phyloP scores from a whole-genome alignment of 1,140 invertebrate genomes.

The Papilio aristodemus region DNA sequence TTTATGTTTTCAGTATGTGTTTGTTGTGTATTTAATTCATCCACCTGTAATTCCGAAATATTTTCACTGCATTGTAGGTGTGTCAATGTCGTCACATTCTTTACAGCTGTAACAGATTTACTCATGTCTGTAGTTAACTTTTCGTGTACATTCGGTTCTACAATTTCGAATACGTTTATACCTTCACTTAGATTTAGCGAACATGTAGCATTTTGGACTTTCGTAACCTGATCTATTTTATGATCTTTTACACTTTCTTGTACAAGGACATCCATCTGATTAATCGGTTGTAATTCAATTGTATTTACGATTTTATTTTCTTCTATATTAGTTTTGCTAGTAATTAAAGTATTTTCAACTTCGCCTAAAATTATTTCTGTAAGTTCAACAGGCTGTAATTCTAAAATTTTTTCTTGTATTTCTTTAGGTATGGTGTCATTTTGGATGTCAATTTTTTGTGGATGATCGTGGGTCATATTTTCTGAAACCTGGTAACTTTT shows the following conservation, averaged over 20 bases:
- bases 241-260: conserved; percentile 56
- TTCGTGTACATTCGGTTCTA: conserved; percentile 44
- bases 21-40: conserved; percentile 47
- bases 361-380: conserved; percentile 55
- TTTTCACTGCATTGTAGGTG: conserved; percentile 67
- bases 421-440: conserved; percentile 37
- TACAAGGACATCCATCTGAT: conserved; percentile 50
- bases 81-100: conserved; percentile 52
- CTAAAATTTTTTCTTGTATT: conserved; percentile 48
- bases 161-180: conserved; percentile 50
- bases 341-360: conserved; percentile 43
- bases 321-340: conserved; percentile 31
- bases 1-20: conserved; percentile 46
- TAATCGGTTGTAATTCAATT: conserved; percentile 51
- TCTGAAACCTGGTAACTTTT: conserved; percentile 55
- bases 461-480: conserved; percentile 50
- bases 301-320: conserved; percentile 44
- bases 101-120: conserved; percentile 49
- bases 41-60: conserved; percentile 48
- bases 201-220: conserved; percentile 47
- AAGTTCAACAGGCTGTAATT: conserved; percentile 55
- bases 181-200: conserved; percentile 51
- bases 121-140: conserved; percentile 38
- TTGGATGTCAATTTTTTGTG: conserved; percentile 40
- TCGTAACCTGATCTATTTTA: conserved; percentile 40